These are phyloP conservation scores for Cyprinodon brontotheroides DNA, from an alignment of 2,113 vertebrate genomes.

Conservation along the genomic window DNA sequence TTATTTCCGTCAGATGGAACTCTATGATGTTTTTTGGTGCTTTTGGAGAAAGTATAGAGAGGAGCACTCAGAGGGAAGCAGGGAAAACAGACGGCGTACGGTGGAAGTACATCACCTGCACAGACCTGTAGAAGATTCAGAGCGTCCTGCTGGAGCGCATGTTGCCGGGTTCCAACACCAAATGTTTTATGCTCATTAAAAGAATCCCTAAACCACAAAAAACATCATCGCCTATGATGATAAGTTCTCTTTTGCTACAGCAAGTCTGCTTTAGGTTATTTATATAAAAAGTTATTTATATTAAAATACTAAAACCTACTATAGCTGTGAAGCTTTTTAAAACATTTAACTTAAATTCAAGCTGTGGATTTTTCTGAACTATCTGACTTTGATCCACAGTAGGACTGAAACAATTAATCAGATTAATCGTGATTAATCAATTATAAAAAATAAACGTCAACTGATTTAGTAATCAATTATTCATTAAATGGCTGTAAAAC, in stretches of 20 bases:
- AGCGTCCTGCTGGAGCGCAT: neutral
- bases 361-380: neutral
- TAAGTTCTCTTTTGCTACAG: neutral
- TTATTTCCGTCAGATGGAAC: neutral
- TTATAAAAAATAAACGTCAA: too few relatives aligned
- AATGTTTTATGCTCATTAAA: neutral
- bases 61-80: neutral
- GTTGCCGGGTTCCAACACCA: neutral
- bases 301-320: too few relatives aligned
- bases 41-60: neutral
- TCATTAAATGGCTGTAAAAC: too few relatives aligned
- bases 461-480: too few relatives aligned
- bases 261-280: neutral
- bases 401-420: too few relatives aligned
- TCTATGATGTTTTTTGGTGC: conserved; percentile 8
- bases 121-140: neutral
- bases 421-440: too few relatives aligned
- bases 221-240: too few relatives aligned
- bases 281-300: neutral
- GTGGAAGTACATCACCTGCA: conserved; percentile 8
- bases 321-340: too few relatives aligned
- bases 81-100: neutral
- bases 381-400: neutral
- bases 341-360: neutral
- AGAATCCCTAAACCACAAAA: too few relatives aligned